phyloP scores from a whole-genome alignment of 2,113 vertebrate genomes.

The Notothenia rossii region DNA sequence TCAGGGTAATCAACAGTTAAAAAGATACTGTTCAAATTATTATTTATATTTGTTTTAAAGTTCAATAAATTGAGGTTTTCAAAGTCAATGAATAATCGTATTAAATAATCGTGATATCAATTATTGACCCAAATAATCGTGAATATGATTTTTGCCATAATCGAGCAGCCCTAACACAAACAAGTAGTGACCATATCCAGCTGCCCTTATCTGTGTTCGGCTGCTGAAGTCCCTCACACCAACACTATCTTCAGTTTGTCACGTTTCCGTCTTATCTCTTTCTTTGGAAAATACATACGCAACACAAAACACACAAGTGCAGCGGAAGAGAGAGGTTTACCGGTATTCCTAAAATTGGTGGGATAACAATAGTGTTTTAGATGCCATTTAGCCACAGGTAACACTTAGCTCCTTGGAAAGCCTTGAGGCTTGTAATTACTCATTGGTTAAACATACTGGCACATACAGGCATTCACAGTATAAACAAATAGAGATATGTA shows the following conservation, averaged over 20 bases:
- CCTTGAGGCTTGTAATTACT: constrained; percentile 58
- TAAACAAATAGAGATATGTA: constrained; percentile 12
- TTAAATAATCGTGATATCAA: no score
- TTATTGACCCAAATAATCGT: no score
- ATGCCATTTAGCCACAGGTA: constrained; percentile 49
- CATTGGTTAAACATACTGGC: constrained; percentile 58
- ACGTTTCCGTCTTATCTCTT: constrained; percentile 1
- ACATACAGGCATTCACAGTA: constrained; percentile 5
- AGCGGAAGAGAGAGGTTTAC: constrained; percentile 49
- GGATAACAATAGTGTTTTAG: constrained; percentile 47
- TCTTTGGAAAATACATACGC: not conserved
- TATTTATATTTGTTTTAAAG: no score
- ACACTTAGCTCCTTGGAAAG: constrained; percentile 54
- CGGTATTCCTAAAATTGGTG: constrained; percentile 44
- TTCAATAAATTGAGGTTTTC: no score
- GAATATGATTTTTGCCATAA: no score
- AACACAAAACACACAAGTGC: not conserved
- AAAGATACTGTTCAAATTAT: no score
- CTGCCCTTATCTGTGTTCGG: not conserved
- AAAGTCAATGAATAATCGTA: no score
- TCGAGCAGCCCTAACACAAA: not conserved
- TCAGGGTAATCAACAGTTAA: no score
- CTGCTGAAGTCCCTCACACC: not conserved
- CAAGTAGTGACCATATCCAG: constrained; percentile 26
- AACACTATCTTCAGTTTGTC: constrained; percentile 10